Conservation (phyloP, 2,888 invertebrate genomes). For the Ophion costatus region DNA sequence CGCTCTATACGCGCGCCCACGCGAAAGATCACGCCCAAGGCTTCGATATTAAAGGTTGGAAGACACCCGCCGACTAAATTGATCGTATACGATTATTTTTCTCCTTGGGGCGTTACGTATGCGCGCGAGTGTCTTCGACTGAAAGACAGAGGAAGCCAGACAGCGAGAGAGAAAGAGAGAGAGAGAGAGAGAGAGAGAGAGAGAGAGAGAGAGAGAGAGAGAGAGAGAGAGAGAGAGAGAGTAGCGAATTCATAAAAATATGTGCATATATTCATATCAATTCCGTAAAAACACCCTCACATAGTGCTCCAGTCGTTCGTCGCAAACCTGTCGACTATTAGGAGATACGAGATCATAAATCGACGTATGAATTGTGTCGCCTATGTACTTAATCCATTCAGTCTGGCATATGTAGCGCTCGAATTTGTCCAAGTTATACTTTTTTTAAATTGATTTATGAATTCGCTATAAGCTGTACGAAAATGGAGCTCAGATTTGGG, state of each 20-base stretch:
- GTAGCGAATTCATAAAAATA: constrained; percentile 37
- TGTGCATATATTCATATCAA: constrained; percentile 10
- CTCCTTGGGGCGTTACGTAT: constrained; percentile 40
- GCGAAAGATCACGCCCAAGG: constrained; percentile 66
- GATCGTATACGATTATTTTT: constrained; percentile 64
- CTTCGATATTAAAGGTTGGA: constrained; percentile 67
- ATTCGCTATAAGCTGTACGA: too few relatives aligned
- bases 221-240: neutral
- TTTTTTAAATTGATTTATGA: constrained; percentile 3
- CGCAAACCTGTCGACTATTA: constrained; percentile 1
- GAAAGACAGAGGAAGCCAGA: neutral
- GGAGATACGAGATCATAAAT: constrained; percentile 4
- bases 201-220: constrained; percentile 2
- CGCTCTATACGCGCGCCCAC: constrained; percentile 75
- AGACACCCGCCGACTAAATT: constrained; percentile 66
- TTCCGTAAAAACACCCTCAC: constrained; percentile 42
- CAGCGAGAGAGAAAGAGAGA: neutral
- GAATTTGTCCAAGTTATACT: constrained; percentile 8
- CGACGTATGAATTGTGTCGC: constrained; percentile 10
- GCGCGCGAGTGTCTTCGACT: neutral
- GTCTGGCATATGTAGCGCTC: neutral
- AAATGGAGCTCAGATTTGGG: neutral
- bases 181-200: neutral
- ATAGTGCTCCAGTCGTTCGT: constrained; percentile 36
- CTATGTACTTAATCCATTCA: constrained; percentile 14